Evolutionary conservation across 1,140 invertebrate species (phyloP).

Genomic region (Drosophila punjabiensis): DNA sequence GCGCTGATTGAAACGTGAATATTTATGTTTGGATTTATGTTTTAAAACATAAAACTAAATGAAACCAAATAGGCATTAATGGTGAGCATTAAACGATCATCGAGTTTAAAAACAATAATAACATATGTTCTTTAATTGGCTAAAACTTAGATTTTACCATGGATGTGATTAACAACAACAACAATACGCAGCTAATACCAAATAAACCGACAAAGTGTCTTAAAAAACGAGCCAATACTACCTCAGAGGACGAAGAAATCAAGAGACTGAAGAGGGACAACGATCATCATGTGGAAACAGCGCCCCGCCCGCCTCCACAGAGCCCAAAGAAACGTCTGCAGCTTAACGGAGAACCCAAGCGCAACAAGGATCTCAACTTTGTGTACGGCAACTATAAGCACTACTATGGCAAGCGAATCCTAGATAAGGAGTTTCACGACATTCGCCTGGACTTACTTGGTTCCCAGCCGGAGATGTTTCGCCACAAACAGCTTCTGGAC

Average conservation of each 20-base stretch:
- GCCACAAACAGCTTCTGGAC: constrained; percentile 95
- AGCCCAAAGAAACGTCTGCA: constrained; percentile 63
- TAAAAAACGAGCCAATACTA: constrained; percentile 28
- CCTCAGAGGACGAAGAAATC: constrained; percentile 7
- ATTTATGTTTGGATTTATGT: constrained; percentile 3
- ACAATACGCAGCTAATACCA: background rate
- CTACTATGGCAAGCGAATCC: constrained; percentile 98
- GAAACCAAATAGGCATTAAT: background rate
- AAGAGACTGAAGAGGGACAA: constrained; percentile 49
- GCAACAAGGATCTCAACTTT: constrained; percentile 53
- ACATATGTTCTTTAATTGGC: background rate
- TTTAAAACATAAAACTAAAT: constrained; percentile 5
- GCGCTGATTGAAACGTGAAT: background rate
- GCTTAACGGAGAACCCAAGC: constrained; percentile 24
- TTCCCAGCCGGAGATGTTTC: constrained; percentile 92
- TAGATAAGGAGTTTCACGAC: constrained; percentile 91
- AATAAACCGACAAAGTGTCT: constrained; percentile 1
- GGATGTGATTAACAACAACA: constrained; percentile 59
- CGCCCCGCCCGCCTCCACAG: constrained; percentile 16
- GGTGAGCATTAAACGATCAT: background rate
- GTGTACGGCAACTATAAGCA: constrained; percentile 81
- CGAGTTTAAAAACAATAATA: background rate
- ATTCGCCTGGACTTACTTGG: constrained; percentile 92
- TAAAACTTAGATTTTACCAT: constrained; percentile 24
- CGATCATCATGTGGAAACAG: background rate